Percentiles rank a stretch among this genome's conserved stretches.
These are phyloP conservation scores for Furcifer pardalis DNA, from an alignment of 2,797 vertebrate genomes.

Conservation along the genomic window DNA sequence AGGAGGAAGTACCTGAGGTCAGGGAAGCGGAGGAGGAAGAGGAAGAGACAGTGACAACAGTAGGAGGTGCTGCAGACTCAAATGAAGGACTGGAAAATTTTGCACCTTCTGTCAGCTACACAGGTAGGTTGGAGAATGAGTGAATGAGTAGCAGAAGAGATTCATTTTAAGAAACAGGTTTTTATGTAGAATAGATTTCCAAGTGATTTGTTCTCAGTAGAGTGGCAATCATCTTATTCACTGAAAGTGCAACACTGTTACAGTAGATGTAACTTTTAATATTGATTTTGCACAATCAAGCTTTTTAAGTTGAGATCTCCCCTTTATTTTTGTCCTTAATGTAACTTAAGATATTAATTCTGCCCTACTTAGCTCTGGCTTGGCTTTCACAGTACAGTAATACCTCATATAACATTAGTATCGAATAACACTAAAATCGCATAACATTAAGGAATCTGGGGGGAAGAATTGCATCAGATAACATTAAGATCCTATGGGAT, in stretches of 20 bases:
- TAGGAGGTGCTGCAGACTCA: conserved; percentile 71
- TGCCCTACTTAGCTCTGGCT: background rate
- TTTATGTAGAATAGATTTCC: background rate
- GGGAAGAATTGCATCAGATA: too few species aligned
- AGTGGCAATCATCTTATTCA: background rate
- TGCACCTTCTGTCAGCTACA: conserved; percentile 83
- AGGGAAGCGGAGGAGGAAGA: conserved; percentile 80
- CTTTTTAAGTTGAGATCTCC: background rate
- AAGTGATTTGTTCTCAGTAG: background rate
- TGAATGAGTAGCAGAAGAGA: background rate
- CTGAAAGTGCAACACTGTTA: background rate
- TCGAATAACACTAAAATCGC: too few species aligned
- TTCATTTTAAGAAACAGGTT: background rate
- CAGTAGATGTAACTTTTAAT: background rate
- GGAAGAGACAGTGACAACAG: conserved; percentile 73
- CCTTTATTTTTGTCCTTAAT: background rate
- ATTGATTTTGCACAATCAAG: background rate
- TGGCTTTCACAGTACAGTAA: background rate
- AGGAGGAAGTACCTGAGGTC: conserved; percentile 80
- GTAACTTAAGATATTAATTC: background rate
- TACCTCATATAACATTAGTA: too few species aligned
- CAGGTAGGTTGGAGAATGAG: conserved; percentile 76
- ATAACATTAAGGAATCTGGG: too few species aligned
- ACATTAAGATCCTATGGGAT: too few species aligned
- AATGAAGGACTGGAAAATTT: conserved; percentile 76